These are phyloP conservation scores for Erythrocebus patas DNA, from an alignment of 2,113 vertebrate species.

Conservation along the genomic window DNA sequence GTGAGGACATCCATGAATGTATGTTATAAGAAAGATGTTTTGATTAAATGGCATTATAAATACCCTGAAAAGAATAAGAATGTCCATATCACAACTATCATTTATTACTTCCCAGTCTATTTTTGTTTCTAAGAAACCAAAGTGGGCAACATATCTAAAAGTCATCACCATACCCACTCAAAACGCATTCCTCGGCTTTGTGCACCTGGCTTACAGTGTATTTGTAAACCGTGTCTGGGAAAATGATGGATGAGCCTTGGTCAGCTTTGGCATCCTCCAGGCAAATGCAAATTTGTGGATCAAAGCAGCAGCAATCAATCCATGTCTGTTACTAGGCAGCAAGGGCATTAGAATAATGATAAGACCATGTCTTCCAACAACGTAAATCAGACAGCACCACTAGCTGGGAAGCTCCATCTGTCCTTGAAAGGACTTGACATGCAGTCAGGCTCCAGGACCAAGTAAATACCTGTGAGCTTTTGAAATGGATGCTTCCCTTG, in stretches of 20 bases:
- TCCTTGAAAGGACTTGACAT: neutral
- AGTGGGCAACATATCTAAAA: neutral
- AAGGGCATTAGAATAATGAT: neutral
- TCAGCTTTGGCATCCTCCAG: neutral
- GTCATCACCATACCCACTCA: neutral
- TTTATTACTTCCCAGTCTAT: neutral
- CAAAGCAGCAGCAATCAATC: constrained; percentile 9
- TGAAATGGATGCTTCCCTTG: neutral
- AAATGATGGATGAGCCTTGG: neutral
- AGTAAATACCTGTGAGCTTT: neutral
- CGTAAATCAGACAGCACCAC: neutral
- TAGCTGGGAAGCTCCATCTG: neutral
- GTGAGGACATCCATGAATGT: neutral
- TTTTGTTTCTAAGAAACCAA: neutral
- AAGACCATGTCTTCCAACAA: neutral
- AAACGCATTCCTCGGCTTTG: neutral
- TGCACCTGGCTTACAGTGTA: neutral
- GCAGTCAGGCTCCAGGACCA: neutral
- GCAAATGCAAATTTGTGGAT: constrained; percentile 28
- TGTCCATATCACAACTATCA: neutral
- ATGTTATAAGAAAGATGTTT: neutral
- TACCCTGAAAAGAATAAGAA: neutral
- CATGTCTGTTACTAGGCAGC: neutral
- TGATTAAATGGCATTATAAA: neutral
- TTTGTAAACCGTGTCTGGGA: neutral